Evolutionary conservation across 2,888 invertebrate species (phyloP).

Genomic region (Agrilus cyanescens): DNA sequence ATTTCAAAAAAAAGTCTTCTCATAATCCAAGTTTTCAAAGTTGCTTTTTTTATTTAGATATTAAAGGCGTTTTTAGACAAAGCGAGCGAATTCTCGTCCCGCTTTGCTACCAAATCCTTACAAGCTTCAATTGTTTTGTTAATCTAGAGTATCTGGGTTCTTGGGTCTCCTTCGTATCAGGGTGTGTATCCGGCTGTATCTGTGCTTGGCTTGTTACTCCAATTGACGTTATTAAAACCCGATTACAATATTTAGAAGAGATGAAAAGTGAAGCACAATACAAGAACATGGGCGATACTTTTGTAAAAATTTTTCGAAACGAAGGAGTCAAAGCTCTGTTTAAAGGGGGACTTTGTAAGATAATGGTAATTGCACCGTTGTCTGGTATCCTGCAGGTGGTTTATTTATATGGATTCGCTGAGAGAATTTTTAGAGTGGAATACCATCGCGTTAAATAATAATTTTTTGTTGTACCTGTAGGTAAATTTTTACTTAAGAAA

Average conservation of each 20-base stretch:
- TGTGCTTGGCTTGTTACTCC: background rate
- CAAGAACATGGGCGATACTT: background rate
- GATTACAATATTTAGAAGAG: background rate
- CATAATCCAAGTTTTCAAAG: too few relatives aligned
- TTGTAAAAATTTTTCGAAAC: background rate
- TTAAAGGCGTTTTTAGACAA: too few relatives aligned
- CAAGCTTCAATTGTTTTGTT: too few relatives aligned
- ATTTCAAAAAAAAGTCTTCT: too few relatives aligned
- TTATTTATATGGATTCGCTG: conserved; percentile 64
- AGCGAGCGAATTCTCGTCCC: too few relatives aligned
- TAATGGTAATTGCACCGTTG: conserved; percentile 90
- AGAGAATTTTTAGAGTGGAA: background rate
- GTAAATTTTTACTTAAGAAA: too few relatives aligned
- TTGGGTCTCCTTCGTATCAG: conserved; percentile 1
- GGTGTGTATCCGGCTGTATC: background rate
- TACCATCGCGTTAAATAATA: too few relatives aligned
- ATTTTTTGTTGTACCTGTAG: too few relatives aligned
- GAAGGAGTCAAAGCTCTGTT: conserved; percentile 46
- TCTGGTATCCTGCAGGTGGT: conserved; percentile 95
- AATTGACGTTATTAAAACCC: conserved; percentile 2
- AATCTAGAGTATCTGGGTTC: too few relatives aligned
- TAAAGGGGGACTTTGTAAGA: conserved; percentile 86
- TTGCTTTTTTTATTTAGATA: too few relatives aligned
- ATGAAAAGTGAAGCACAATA: background rate
- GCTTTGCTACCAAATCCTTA: too few relatives aligned